Evolutionary conservation across 2,113 vertebrate genomes (phyloP).

Genomic region (Pomatorhinus ruficollis): DNA sequence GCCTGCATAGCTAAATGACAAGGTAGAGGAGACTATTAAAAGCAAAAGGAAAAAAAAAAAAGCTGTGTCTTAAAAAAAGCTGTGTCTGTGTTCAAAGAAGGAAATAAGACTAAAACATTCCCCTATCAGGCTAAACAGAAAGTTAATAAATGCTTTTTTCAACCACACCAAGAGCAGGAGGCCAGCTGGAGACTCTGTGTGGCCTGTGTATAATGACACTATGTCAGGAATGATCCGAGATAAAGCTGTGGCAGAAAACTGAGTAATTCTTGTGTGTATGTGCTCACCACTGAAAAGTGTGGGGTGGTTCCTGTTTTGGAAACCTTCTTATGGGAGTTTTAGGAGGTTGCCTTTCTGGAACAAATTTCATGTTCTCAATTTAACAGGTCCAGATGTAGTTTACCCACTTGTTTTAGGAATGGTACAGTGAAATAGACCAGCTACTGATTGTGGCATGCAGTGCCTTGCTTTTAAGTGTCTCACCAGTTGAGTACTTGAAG

Average conservation of each 20-base stretch:
- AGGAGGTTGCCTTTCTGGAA: background rate
- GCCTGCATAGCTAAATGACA: background rate
- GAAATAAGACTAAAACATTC: background rate
- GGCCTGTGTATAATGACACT: background rate
- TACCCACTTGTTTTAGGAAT: background rate
- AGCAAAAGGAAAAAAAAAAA: background rate
- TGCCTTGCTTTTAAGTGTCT: background rate
- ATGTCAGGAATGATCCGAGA: rapidly evolving
- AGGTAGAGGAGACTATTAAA: background rate
- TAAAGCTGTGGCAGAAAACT: background rate
- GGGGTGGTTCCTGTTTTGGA: background rate
- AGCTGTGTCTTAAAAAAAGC: background rate
- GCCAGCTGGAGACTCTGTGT: background rate
- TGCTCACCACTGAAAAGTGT: background rate
- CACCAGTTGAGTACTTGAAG: background rate
- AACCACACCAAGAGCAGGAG: background rate
- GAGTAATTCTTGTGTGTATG: background rate
- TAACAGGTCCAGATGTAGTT: background rate
- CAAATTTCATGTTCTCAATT: background rate
- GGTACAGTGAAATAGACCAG: background rate
- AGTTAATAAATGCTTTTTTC: background rate
- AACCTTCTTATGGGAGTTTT: background rate
- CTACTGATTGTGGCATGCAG: background rate
- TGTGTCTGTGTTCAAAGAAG: background rate
- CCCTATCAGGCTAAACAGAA: background rate